These are phyloP conservation scores for Otolemur crassicaudatus DNA, from an alignment of 2,797 vertebrate species.

Conservation along the genomic window DNA sequence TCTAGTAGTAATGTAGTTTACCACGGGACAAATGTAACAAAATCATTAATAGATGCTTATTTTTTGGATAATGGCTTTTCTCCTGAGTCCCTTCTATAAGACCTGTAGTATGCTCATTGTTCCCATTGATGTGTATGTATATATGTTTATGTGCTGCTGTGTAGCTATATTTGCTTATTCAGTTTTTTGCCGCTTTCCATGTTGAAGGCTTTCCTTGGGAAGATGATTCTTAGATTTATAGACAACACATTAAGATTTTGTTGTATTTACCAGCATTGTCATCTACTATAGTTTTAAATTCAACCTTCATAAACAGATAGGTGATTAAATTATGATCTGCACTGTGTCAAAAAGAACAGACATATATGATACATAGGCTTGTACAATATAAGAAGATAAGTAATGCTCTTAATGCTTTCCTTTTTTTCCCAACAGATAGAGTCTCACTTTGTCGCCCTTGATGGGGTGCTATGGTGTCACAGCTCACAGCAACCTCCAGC, in stretches of 20 bases:
- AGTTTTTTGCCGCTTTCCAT: background rate
- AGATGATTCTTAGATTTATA: background rate
- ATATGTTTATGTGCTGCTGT: background rate
- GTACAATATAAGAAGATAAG: slow-evolving; percentile 21
- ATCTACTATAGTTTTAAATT: slow-evolving; percentile 21
- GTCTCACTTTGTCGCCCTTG: no score
- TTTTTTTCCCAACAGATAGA: no score
- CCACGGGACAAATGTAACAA: background rate
- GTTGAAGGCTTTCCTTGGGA: background rate
- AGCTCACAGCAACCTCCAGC: no score
- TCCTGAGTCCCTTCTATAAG: background rate
- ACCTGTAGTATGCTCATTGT: background rate
- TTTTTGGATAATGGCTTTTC: slow-evolving; percentile 41
- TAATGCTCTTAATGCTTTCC: background rate
- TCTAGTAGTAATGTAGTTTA: background rate
- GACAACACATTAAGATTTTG: background rate
- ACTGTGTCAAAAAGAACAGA: slow-evolving; percentile 22
- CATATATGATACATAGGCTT: background rate
- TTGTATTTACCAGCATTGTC: slow-evolving; percentile 24
- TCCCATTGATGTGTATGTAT: background rate
- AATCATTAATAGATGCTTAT: slow-evolving; percentile 42
- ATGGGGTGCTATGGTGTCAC: no score
- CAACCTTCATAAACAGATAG: background rate
- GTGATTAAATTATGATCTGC: slow-evolving; percentile 21
- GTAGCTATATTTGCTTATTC: background rate